Conservation (phyloP, 2,797 vertebrate genomes). For the Silurus lanzhouensis region DNA sequence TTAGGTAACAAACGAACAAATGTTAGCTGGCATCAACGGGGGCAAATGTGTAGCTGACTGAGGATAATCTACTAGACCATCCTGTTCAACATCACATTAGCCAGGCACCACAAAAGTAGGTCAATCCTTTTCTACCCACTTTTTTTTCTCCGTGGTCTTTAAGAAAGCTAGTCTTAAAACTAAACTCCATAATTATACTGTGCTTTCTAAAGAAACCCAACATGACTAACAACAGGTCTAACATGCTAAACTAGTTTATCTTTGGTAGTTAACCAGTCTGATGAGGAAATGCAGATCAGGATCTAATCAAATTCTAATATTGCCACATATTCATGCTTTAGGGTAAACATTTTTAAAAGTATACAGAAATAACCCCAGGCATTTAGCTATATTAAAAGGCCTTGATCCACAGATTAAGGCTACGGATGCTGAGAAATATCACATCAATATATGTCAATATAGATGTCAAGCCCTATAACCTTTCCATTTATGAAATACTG, state of each 20-base stretch:
- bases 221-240: not conserved
- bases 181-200: not conserved
- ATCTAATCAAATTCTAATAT: not conserved
- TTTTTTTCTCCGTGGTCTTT: not conserved
- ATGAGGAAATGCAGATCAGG: not conserved
- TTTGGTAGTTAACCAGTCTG: not conserved
- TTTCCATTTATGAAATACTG: constrained; percentile 23
- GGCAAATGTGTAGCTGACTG: not conserved
- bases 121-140: not conserved
- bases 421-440: constrained; percentile 34
- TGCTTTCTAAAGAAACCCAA: no score
- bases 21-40: not conserved
- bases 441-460: constrained; percentile 33
- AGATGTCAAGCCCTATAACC: constrained; percentile 31
- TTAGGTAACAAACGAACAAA: not conserved
- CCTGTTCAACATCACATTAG: not conserved
- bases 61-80: not conserved
- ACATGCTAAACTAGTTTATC: not conserved
- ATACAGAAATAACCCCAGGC: not conserved
- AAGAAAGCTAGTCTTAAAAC: not conserved
- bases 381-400: not conserved
- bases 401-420: constrained; percentile 26
- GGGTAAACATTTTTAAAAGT: not conserved
- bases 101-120: not conserved
- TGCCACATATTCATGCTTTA: not conserved